phyloP scores from a whole-genome alignment of 2,797 vertebrate species.

The Cuculus canorus region DNA sequence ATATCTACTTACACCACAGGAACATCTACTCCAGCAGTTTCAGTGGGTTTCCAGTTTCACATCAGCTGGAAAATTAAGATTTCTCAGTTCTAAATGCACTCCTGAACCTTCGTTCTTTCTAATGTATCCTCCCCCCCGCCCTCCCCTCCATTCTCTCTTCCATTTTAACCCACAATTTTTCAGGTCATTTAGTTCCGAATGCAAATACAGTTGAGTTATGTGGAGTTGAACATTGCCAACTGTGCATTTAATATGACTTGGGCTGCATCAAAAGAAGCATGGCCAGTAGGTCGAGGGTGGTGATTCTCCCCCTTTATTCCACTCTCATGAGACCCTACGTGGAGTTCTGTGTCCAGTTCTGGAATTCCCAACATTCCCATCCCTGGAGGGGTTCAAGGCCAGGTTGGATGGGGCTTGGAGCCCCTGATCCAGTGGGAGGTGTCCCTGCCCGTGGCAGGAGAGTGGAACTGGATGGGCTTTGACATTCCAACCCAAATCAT shows the following conservation, averaged over 20 bases:
- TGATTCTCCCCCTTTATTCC: too few species aligned
- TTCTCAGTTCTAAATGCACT: constrained; percentile 39
- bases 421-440: too few species aligned
- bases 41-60: background rate
- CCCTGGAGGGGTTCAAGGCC: too few species aligned
- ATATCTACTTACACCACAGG: background rate
- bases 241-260: background rate
- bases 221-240: constrained; percentile 6
- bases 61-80: constrained; percentile 57
- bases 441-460: too few species aligned
- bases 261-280: too few species aligned
- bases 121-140: background rate
- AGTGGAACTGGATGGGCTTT: too few species aligned
- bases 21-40: background rate
- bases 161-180: constrained; percentile 56
- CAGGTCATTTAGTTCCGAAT: constrained; percentile 53
- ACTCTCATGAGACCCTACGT: too few species aligned
- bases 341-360: too few species aligned
- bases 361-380: too few species aligned
- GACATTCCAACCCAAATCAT: too few species aligned
- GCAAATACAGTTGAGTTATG: constrained; percentile 49
- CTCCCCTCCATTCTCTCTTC: background rate
- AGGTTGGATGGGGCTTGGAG: too few species aligned
- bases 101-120: background rate
- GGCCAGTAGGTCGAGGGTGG: too few species aligned